Percentiles rank a stretch among this genome's conserved stretches.
Evolutionary conservation across 2,797 vertebrate species (phyloP).

Genomic region (Karalla daura): DNA sequence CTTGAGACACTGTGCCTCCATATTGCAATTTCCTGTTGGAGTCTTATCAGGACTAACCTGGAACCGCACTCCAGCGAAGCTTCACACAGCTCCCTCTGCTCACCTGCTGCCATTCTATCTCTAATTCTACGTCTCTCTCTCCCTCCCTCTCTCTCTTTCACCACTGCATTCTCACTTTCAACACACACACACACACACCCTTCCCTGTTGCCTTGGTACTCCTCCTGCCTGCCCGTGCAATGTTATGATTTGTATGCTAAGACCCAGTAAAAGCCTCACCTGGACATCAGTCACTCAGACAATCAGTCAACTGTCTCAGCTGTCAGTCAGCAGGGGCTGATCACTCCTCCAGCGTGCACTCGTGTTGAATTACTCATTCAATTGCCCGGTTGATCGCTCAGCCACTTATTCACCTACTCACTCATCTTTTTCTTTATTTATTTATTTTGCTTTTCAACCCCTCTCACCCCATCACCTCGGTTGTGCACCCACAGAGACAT

Average conservation of each 20-base stretch:
- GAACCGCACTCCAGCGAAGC: slow-evolving; percentile 62
- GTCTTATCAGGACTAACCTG: slow-evolving; percentile 73
- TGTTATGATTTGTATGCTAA: slow-evolving; percentile 68
- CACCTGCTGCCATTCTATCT: slow-evolving; percentile 58
- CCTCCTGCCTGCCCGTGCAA: slow-evolving; percentile 22
- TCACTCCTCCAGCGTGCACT: slow-evolving; percentile 26
- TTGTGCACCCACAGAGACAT: background rate
- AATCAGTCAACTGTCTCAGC: slow-evolving; percentile 53
- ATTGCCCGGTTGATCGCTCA: slow-evolving; percentile 25
- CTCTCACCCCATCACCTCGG: background rate
- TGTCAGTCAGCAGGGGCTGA: slow-evolving; percentile 46
- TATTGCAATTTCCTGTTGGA: slow-evolving; percentile 76
- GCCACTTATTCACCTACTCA: slow-evolving; percentile 4
- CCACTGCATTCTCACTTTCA: slow-evolving; percentile 2
- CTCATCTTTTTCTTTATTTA: background rate
- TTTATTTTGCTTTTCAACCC: background rate
- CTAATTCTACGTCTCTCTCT: slow-evolving; percentile 30
- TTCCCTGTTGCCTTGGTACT: too few species aligned
- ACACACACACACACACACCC: background rate
- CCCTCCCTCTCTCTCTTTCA: background rate
- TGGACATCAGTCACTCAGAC: slow-evolving; percentile 58
- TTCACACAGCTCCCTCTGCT: slow-evolving; percentile 41
- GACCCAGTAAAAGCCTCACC: slow-evolving; percentile 44
- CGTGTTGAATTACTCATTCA: slow-evolving; percentile 49
- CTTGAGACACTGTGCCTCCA: slow-evolving; percentile 59